These are phyloP conservation scores for Rhopilema esculentum DNA, from an alignment of 30 jellyfish, hydroid and myxozoan species.

Conservation along the genomic window DNA sequence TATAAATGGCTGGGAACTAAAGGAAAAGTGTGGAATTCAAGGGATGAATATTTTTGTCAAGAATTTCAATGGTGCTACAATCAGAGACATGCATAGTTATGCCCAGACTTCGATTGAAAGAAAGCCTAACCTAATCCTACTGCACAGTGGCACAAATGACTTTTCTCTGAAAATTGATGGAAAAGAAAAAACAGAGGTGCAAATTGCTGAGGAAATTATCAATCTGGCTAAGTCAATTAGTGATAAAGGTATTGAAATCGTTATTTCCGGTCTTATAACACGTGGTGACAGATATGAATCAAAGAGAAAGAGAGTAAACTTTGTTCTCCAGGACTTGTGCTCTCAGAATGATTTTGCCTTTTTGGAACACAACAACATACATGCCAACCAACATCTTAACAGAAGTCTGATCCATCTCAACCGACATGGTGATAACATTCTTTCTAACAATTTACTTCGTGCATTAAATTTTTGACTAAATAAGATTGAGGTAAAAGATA, in stretches of 20 bases:
- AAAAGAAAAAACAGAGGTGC: conserved; percentile 26
- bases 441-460: too few relatives aligned
- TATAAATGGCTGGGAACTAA: conserved; percentile 27
- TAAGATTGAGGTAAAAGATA: too few relatives aligned
- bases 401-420: neutral
- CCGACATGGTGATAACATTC: neutral
- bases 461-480: too few relatives aligned
- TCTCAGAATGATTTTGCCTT: conserved; percentile 20
- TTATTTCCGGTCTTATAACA: conserved; percentile 20
- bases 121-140: conserved; percentile 15
- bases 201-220: conserved; percentile 21
- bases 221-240: conserved; percentile 18
- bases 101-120: conserved; percentile 25
- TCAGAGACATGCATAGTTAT: too few relatives aligned
- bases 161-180: conserved; percentile 1
- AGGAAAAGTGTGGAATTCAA: conserved; percentile 15
- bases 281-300: conserved; percentile 21
- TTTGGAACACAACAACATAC: conserved; percentile 2
- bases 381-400: conserved; percentile 6
- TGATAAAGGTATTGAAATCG: conserved; percentile 14
- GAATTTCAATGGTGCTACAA: too few relatives aligned
- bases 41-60: too few relatives aligned
- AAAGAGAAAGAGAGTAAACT: conserved; percentile 15
- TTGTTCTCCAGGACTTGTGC: conserved; percentile 9
- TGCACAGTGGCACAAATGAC: conserved; percentile 40